phyloP scores from a whole-genome alignment of 2,888 invertebrate species.

The Amphipoea lucens region DNA sequence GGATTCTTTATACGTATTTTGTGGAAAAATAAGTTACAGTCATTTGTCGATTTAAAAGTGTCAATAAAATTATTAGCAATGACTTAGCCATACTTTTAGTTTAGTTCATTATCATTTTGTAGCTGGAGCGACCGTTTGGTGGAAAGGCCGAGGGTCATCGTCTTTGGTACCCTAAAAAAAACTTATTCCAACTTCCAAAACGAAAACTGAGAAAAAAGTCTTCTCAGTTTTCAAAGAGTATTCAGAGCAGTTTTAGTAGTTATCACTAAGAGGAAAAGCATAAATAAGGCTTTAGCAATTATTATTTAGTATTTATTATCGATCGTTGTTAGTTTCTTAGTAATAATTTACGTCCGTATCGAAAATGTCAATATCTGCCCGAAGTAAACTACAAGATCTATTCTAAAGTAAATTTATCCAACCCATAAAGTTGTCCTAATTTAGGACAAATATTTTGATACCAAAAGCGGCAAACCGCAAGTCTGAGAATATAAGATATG shows the following conservation, averaged over 20 bases:
- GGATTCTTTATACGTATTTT: not conserved
- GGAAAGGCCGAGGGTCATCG: not conserved
- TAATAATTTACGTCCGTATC: constrained; percentile 31
- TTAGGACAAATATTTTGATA: constrained; percentile 55
- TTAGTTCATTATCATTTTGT: not conserved
- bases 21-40: not conserved
- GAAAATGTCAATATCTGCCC: constrained; percentile 42
- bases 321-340: constrained; percentile 22
- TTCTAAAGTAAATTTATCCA: constrained; percentile 38
- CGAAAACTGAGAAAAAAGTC: not conserved
- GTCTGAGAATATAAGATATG: constrained; percentile 39
- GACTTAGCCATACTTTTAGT: not conserved
- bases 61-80: not conserved
- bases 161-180: not conserved
- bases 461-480: constrained; percentile 41
- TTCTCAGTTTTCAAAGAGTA: not conserved
- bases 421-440: constrained; percentile 46
- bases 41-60: not conserved
- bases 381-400: constrained; percentile 39
- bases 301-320: constrained; percentile 18
- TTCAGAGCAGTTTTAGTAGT: not conserved
- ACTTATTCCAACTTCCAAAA: not conserved
- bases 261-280: constrained; percentile 1
- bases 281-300: constrained; percentile 8
- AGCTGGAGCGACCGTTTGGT: not conserved